Percentiles rank a stretch among this genome's conserved stretches.
phyloP scores from a whole-genome alignment of 2,113 vertebrate species.

The Vidua macroura region DNA sequence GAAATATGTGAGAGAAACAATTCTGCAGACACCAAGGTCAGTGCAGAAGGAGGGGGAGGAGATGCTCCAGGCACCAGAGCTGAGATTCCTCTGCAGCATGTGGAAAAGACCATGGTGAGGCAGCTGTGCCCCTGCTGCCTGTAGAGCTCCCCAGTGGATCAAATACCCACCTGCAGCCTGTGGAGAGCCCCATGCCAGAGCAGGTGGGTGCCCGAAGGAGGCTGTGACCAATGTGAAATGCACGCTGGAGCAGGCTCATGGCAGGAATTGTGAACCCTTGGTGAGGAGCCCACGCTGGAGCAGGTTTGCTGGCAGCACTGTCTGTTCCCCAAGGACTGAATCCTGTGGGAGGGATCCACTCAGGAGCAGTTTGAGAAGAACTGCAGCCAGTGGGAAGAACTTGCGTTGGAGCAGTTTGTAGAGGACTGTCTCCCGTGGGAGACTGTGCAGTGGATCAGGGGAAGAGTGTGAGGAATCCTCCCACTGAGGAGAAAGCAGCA shows the following conservation, averaged over 20 bases:
- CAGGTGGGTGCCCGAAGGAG: background rate
- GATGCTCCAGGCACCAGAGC: background rate
- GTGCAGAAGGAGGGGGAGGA: background rate
- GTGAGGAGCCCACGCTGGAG: background rate
- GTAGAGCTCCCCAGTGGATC: background rate
- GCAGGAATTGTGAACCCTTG: background rate
- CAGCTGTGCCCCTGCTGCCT: background rate
- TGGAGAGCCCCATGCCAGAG: background rate
- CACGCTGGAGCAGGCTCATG: background rate
- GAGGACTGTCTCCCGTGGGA: background rate
- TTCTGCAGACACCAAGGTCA: background rate
- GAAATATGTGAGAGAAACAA: background rate
- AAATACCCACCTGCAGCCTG: background rate
- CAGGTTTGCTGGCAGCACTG: background rate
- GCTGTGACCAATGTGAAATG: background rate
- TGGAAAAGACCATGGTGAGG: background rate
- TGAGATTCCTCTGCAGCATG: background rate
- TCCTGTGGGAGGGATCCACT: background rate
- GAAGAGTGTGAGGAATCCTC: background rate
- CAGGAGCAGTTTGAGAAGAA: background rate
- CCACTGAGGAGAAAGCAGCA: background rate
- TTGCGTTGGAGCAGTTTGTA: background rate
- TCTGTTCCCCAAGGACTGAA: background rate
- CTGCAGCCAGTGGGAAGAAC: background rate
- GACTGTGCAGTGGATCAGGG: background rate